Percentiles rank a stretch among this genome's conserved stretches.
These are phyloP conservation scores for Hybognathus amarus DNA, from an alignment of 2,797 vertebrate species.

Conservation along the genomic window DNA sequence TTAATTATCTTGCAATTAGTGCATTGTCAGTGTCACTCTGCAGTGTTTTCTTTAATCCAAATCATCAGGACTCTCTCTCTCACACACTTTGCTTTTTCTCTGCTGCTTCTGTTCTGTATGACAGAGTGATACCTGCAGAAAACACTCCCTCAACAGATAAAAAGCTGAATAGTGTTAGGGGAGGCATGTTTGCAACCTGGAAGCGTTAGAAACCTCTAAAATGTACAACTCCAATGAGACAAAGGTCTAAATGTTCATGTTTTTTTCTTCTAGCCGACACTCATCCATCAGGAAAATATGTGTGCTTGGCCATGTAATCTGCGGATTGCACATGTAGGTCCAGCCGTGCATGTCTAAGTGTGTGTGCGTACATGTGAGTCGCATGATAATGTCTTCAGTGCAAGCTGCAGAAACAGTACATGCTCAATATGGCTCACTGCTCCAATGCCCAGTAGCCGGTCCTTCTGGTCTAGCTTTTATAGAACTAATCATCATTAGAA, in stretches of 20 bases:
- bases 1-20: constrained; percentile 25
- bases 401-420: background rate
- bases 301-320: constrained; percentile 14
- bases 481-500: background rate
- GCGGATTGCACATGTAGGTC: constrained; percentile 16
- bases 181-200: background rate
- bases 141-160: constrained; percentile 9
- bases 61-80: constrained; percentile 1
- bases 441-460: background rate
- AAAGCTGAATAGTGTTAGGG: background rate
- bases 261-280: constrained; percentile 1
- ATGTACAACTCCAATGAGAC: constrained; percentile 38
- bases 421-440: background rate
- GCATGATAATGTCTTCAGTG: constrained; percentile 49
- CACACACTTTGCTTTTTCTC: background rate
- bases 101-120: background rate
- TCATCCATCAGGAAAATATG: constrained; percentile 42
- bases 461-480: constrained; percentile 9
- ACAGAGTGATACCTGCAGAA: constrained; percentile 30
- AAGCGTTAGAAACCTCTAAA: background rate
- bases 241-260: constrained; percentile 11
- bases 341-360: background rate
- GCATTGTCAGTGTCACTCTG: constrained; percentile 1
- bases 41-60: constrained; percentile 21
- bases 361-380: constrained; percentile 44